phyloP scores from a whole-genome alignment of 64 coral and sea anemone genomes.

The Hydrozoanthus tunicans region DNA sequence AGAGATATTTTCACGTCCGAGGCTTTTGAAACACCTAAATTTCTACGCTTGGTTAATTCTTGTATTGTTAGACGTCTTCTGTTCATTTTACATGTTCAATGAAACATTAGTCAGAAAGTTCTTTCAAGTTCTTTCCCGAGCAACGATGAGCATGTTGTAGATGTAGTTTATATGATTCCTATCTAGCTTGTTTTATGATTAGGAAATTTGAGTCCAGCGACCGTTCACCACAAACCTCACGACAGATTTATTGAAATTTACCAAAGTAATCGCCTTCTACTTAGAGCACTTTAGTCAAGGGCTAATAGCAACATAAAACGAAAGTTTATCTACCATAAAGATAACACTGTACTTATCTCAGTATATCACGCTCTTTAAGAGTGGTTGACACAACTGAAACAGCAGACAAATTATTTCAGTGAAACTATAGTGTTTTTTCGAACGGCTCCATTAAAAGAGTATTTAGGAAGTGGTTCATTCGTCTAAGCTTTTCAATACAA shows the following conservation, averaged over 20 bases:
- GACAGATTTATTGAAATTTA: slow-evolving; percentile 47
- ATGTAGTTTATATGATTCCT: neutral
- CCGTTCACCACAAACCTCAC: slow-evolving; percentile 1
- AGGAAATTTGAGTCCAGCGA: neutral
- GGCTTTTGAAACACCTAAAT: neutral
- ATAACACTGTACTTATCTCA: slow-evolving; percentile 12
- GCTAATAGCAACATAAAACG: neutral
- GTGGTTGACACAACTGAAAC: neutral
- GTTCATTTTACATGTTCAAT: slow-evolving; percentile 27
- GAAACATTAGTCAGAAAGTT: neutral
- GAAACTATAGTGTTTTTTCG: neutral
- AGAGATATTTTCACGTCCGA: neutral
- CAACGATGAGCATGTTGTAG: neutral
- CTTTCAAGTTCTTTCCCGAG: slow-evolving; percentile 6
- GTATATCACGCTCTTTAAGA: slow-evolving; percentile 13
- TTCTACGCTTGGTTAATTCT: neutral
- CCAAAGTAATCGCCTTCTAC: slow-evolving; percentile 9
- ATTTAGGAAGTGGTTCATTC: neutral
- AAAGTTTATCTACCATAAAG: slow-evolving; percentile 9
- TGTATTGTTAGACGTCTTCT: slow-evolving; percentile 15
- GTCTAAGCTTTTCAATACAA: slow-evolving; percentile 20
- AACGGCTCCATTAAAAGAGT: slow-evolving; percentile 48
- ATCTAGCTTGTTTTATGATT: slow-evolving; percentile 26
- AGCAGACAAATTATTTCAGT: neutral
- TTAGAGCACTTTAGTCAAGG: neutral